Conservation (phyloP, 2,888 invertebrate genomes). For the Chaetoderma sp. region DNA sequence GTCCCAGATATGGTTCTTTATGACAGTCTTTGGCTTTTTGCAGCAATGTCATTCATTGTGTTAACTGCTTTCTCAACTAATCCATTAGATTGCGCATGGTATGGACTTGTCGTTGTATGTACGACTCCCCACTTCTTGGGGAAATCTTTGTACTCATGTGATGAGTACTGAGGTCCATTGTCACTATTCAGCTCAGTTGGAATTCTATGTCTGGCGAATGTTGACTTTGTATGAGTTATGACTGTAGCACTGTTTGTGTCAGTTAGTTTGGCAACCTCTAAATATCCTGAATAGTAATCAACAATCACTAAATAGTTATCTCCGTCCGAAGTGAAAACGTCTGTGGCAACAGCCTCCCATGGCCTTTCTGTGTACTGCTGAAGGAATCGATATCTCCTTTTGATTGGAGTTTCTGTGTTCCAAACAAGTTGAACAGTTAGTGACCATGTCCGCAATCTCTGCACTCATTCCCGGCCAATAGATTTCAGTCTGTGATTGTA, state of each 20-base stretch:
- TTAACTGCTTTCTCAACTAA: constrained; percentile 11
- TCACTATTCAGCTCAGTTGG: constrained; percentile 21
- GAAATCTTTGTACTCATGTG: constrained; percentile 13
- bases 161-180: constrained; percentile 26
- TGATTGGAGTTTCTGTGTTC: constrained; percentile 19
- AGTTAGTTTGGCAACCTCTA: constrained; percentile 27
- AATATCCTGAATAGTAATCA: constrained; percentile 34
- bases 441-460: constrained; percentile 32
- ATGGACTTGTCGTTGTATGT: constrained; percentile 17
- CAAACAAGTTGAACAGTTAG: constrained; percentile 22
- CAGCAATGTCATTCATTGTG: constrained; percentile 16
- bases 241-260: constrained; percentile 16
- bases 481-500: constrained; percentile 1
- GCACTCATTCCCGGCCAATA: constrained; percentile 36
- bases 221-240: constrained; percentile 27
- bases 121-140: constrained; percentile 9
- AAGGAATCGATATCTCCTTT: constrained; percentile 23
- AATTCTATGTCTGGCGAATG: constrained; percentile 32
- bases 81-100: constrained; percentile 13
- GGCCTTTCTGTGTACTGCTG: constrained; percentile 18
- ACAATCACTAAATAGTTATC: constrained; percentile 31
- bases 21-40: not conserved
- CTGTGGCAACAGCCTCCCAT: constrained; percentile 29
- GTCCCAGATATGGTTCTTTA: constrained; percentile 8
- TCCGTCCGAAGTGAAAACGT: constrained; percentile 25